Base-by-base conservation (phyloP, 1,140 invertebrate genomes). In the Aphaenogaster ashmeadi region DNA sequence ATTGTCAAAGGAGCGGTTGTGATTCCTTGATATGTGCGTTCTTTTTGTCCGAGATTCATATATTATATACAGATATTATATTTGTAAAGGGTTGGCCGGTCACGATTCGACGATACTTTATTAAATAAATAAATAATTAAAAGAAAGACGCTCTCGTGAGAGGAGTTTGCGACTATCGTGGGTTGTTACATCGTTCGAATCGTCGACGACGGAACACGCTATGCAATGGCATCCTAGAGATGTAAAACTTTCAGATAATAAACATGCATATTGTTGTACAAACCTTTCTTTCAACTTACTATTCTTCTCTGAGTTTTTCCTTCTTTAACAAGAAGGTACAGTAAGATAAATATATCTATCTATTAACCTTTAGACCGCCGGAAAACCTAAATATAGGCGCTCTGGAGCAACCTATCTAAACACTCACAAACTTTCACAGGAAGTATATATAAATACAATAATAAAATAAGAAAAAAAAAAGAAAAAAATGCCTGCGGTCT, bases 261-360 rank as follows among this genome's bases (percentile, higher is more conserved):
- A 95, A 95, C 92, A 93, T 95, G 92, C 94, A 94, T 95, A 94
- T 94, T 95, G 93, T 95, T 95, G 94, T 95, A 94, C 90, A 94
- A 90, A 89, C 60, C 58, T 91, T 50, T 67, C 0, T 38, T 52
- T 47, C 78, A 47, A 21, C 13, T 3, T 27, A 1, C 15, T 56
- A 13, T 56, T 54, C 52, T 21, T 21, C 18, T 47, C 8, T 13
- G 8, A 3, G 27, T 27, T 27, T 27, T 27, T 27, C 27, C 27
- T 4, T 74, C n/a, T 47, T 21, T 44, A 3, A 9, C 15, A 36
- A 41, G 27, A 74, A 50, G 52, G 3, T 36, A 67, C 6, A 7
- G 2, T 0, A 47, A 47, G 27, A 33, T 18, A 3, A 47, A 36
- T 27, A 27, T 27, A 27, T 27, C 27, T 27, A 27, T n/a, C 27